Conservation (phyloP, 2,888 invertebrate species). For the Athalia cordata region DNA sequence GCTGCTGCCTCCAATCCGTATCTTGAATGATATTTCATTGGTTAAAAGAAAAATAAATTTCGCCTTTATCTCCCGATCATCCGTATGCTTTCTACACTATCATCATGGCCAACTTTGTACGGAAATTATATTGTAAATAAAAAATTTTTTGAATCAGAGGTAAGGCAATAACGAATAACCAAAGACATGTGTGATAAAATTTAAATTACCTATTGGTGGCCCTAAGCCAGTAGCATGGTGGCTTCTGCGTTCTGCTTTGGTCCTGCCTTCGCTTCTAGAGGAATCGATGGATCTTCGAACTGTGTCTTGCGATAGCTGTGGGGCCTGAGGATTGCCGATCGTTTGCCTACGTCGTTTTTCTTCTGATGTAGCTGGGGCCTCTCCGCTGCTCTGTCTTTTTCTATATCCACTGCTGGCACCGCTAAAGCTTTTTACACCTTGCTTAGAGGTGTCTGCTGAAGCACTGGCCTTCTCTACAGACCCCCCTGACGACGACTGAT, state of each 20-base stretch:
- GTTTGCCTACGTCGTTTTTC: constrained; percentile 69
- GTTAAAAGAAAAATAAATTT: too few relatives aligned
- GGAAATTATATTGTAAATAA: background rate
- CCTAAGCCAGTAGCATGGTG: constrained; percentile 71
- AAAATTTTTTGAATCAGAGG: background rate
- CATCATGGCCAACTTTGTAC: too few relatives aligned
- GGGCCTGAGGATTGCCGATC: constrained; percentile 59
- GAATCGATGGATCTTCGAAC: constrained; percentile 61
- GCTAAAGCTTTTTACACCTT: constrained; percentile 66
- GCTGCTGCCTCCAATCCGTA: constrained; percentile 68
- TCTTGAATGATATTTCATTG: constrained; percentile 52
- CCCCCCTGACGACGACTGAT: constrained; percentile 73
- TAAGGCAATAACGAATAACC: background rate
- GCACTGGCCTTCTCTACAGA: constrained; percentile 73
- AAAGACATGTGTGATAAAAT: constrained; percentile 3
- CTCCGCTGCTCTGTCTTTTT: constrained; percentile 69
- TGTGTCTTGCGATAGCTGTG: constrained; percentile 57
- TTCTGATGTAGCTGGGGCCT: constrained; percentile 63
- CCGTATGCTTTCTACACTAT: too few relatives aligned
- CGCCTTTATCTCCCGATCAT: too few relatives aligned
- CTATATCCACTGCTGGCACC: constrained; percentile 61
- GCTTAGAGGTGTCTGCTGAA: constrained; percentile 73
- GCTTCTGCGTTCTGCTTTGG: constrained; percentile 66
- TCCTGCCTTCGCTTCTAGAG: constrained; percentile 64
- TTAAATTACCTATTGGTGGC: constrained; percentile 65